phyloP scores from a whole-genome alignment of 2,888 invertebrate species.

The Sinotaia quadrata region DNA sequence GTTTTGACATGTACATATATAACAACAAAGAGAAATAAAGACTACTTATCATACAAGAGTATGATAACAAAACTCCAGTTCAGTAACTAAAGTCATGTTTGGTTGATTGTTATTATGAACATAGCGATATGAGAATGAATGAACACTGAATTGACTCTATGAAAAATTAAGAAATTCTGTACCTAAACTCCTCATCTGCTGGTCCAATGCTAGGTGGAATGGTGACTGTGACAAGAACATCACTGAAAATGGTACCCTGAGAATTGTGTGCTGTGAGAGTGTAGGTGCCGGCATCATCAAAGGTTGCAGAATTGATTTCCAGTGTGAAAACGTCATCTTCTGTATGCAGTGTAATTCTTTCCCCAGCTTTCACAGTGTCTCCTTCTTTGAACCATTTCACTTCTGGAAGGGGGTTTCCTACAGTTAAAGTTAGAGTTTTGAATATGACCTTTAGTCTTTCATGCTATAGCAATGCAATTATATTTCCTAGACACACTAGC shows the following conservation, averaged over 20 bases:
- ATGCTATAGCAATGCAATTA: too few relatives aligned
- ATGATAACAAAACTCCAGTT: too few relatives aligned
- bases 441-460: too few relatives aligned
- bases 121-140: too few relatives aligned
- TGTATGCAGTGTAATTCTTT: conserved; percentile 33
- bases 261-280: conserved; percentile 56
- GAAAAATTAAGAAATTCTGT: not conserved
- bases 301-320: conserved; percentile 45
- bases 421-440: not conserved
- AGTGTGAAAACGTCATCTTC: conserved; percentile 46
- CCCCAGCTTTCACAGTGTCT: conserved; percentile 29
- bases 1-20: too few relatives aligned
- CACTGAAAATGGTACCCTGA: conserved; percentile 45
- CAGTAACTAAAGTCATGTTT: too few relatives aligned
- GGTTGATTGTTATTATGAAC: too few relatives aligned
- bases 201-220: conserved; percentile 15
- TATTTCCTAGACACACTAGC: too few relatives aligned
- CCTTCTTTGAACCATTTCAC: conserved; percentile 44
- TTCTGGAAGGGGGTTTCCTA: conserved; percentile 39
- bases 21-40: too few relatives aligned
- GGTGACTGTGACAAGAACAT: conserved; percentile 44
- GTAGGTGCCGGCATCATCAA: conserved; percentile 58
- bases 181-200: conserved; percentile 30
- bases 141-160: too few relatives aligned
- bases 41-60: too few relatives aligned